Evolutionary conservation across 1,140 invertebrate genomes (phyloP).

Genomic region (Drosophila triauraria): DNA sequence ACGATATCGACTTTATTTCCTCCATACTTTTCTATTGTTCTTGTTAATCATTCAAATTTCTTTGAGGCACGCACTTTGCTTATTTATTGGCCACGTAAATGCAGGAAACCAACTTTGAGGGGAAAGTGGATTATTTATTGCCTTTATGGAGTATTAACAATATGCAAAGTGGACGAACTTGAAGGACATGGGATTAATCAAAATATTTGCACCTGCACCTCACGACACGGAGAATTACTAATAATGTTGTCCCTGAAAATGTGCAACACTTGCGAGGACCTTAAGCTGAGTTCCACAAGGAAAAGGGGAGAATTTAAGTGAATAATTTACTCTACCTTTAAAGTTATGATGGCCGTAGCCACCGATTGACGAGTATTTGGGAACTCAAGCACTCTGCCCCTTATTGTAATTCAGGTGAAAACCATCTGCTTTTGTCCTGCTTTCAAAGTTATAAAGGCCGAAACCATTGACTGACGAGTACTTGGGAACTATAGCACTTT

Average conservation of each 20-base stretch:
- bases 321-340: background rate
- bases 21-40: background rate
- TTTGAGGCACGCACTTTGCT: slow-evolving; percentile 20
- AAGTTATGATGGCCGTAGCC: too few relatives aligned
- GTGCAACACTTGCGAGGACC: background rate
- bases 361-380: too few relatives aligned
- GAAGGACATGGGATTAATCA: background rate
- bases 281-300: background rate
- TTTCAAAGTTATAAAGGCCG: too few relatives aligned
- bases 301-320: background rate
- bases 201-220: background rate
- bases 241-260: background rate
- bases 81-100: slow-evolving; percentile 23
- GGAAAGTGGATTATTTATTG: slow-evolving; percentile 34
- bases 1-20: slow-evolving; percentile 5
- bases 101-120: background rate
- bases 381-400: too few relatives aligned
- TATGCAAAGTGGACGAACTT: slow-evolving; percentile 13
- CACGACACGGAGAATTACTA: too few relatives aligned
- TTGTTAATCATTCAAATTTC: slow-evolving; percentile 27
- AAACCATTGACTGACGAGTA: too few relatives aligned
- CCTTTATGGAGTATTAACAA: slow-evolving; percentile 3
- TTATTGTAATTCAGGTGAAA: background rate
- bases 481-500: too few relatives aligned
- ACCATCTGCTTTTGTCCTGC: too few relatives aligned